Evolutionary conservation across 2,797 vertebrate genomes (phyloP).

Genomic region (Tokudaia muenninki): DNA sequence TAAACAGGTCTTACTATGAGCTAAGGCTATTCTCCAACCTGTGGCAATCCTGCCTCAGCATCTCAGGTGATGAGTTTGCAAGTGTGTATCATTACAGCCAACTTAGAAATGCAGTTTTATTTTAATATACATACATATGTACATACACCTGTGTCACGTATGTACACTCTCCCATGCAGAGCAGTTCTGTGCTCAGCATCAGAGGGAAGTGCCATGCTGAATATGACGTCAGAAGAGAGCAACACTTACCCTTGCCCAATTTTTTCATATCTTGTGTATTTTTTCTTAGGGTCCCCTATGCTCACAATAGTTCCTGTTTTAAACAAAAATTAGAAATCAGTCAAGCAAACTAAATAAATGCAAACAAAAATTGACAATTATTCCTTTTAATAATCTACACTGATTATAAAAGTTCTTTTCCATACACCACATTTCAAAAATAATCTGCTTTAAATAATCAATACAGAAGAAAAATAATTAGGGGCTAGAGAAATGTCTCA

Average conservation of each 20-base stretch:
- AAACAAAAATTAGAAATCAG: conserved; percentile 70
- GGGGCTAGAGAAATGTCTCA: neutral
- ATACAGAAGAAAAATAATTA: conserved; percentile 30
- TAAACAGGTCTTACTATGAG: neutral
- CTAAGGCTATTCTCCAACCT: neutral
- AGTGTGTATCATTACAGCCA: neutral
- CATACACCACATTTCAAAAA: conserved; percentile 32
- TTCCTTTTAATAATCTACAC: conserved; percentile 46
- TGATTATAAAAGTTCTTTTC: neutral
- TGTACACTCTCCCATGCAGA: conserved; percentile 19
- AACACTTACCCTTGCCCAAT: conserved; percentile 97
- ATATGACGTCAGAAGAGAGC: neutral
- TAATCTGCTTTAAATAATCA: conserved; percentile 49
- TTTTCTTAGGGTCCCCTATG: conserved; percentile 99
- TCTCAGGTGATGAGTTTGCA: neutral
- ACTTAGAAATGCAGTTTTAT: neutral
- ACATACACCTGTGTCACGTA: neutral
- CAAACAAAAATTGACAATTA: conserved; percentile 62
- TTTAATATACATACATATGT: neutral
- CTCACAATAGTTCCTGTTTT: conserved; percentile 97
- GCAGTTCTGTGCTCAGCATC: neutral
- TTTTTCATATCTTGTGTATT: conserved; percentile 99
- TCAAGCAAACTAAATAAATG: conserved; percentile 62
- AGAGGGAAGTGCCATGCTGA: neutral
- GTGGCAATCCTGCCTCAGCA: neutral